Percentiles rank a stretch among this genome's conserved stretches.
phyloP scores from a whole-genome alignment of 1,140 invertebrate genomes.

The Drosophila equinoxialis region DNA sequence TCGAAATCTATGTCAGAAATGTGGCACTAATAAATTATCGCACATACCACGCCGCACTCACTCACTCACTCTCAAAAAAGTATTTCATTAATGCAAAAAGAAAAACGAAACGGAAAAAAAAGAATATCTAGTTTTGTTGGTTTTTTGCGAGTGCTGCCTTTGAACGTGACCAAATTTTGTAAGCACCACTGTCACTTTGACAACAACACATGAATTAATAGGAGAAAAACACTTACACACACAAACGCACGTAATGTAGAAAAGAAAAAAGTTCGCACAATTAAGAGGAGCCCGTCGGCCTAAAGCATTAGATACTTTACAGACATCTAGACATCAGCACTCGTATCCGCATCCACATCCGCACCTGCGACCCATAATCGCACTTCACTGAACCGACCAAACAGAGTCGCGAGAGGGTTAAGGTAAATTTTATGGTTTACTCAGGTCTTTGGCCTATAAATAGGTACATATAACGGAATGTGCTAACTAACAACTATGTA shows the following conservation, averaged over 20 bases:
- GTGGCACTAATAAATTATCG: constrained; percentile 72
- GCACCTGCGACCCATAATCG: not conserved
- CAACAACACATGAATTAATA: constrained; percentile 33
- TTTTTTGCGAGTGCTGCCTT: constrained; percentile 47
- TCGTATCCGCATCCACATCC: not conserved
- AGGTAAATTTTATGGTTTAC: not conserved
- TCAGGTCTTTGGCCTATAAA: constrained; percentile 11
- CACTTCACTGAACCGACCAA: not conserved
- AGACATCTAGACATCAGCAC: not conserved
- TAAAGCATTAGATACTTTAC: not conserved
- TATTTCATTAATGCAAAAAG: constrained; percentile 67
- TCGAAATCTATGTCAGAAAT: constrained; percentile 68
- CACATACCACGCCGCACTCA: constrained; percentile 54
- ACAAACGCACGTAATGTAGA: constrained; percentile 2
- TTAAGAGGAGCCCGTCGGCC: constrained; percentile 10
- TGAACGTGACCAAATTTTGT: constrained; percentile 70
- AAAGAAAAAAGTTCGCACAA: constrained; percentile 45
- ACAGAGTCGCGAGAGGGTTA: not conserved
- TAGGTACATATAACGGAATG: constrained; percentile 6
- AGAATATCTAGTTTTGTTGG: constrained; percentile 71
- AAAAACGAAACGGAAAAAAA: constrained; percentile 49
- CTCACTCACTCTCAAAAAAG: constrained; percentile 14
- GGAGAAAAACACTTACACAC: constrained; percentile 17
- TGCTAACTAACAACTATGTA: constrained; percentile 9
- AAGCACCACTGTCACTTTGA: constrained; percentile 44